Evolutionary conservation across 1,140 invertebrate species (phyloP), one percentile per base, ranked within the genome.

Genomic region (Pentalonia nigronervosa): DNA sequence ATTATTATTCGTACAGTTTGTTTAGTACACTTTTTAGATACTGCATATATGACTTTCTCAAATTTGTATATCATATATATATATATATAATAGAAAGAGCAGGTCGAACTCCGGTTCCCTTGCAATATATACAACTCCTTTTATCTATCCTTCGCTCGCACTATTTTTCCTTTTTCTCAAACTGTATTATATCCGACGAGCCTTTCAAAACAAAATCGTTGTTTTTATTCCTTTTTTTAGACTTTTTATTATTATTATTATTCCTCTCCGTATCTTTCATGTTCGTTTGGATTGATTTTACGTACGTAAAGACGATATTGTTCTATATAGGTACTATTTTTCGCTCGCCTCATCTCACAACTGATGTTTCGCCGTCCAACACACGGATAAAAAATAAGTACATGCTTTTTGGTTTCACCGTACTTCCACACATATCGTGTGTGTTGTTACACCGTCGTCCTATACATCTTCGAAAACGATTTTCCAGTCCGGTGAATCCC

Each of bases 211-310:
- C 83, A 45, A 30, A 41, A 45, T 86, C 41, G 41, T 45, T 86
- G 41, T 86, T 86, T 41, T 86, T 76, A 76, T 76, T 76, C n/a
- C 3, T 76, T 67, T 83, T 83, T 83, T 36, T 83, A 23, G 20
- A 83, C 21, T 83, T 83, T 81, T 36, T 81, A n/a, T 60, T 30
- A 34, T 76, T 53, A 53, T 53, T 76, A 76, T 76, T 76, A 76
- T 76, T 86, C 20, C 41, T 86, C 9, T 23, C 30, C 21, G 25
- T 86, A 86, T 47, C 41, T 86, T 86, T 86, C 41, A 45, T 45
- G 83, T 86, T 86, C 41, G 83, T 86, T 86, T 30, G 83, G 41
- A 86, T 86, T 86, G 41, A 86, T 86, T 41, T 45, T 11, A 86
- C 36, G 34, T 23, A 34, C 83, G 83, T 47, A 86, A 36, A 45